A percentile compares a stretch with the other conserved stretches of the same genome.
Conservation (phyloP, 2,888 invertebrate genomes). For the Tortrix viridana region DNA sequence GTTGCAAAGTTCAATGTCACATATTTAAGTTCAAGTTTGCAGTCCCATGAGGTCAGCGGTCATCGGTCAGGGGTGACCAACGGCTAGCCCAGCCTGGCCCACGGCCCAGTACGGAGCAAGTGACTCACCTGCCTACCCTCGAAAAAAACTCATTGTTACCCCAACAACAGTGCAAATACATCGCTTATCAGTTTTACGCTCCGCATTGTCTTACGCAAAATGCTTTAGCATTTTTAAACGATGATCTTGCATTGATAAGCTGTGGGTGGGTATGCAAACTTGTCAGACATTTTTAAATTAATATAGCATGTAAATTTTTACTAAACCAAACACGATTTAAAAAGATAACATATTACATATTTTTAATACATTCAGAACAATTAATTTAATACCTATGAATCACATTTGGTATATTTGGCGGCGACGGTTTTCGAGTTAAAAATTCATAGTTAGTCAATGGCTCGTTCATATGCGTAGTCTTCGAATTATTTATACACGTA, state of each 20-base stretch:
- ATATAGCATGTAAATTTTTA: not conserved
- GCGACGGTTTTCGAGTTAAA: slow-evolving; percentile 1
- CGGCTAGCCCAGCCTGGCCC: slow-evolving; percentile 58
- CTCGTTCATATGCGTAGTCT: not conserved
- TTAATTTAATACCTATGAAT: not conserved
- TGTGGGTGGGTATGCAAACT: not conserved
- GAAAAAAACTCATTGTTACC: slow-evolving; percentile 21
- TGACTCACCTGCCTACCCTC: slow-evolving; percentile 25
- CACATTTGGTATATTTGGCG: not conserved
- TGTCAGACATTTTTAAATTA: not conserved
- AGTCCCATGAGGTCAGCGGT: slow-evolving; percentile 77
- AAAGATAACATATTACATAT: too few relatives aligned
- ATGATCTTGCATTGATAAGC: slow-evolving; percentile 11
- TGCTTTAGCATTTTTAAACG: slow-evolving; percentile 4
- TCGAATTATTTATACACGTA: slow-evolving; percentile 14
- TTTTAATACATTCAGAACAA: not conserved
- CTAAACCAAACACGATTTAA: not conserved
- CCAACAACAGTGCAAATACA: slow-evolving; percentile 30
- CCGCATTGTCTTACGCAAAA: slow-evolving; percentile 8
- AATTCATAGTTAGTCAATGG: slow-evolving; percentile 3
- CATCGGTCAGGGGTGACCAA: slow-evolving; percentile 81
- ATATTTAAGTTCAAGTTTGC: slow-evolving; percentile 71
- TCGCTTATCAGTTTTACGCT: slow-evolving; percentile 25
- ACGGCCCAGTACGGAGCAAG: slow-evolving; percentile 20
- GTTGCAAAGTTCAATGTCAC: slow-evolving; percentile 58